These are phyloP conservation scores for Lordiphosa clarofinis DNA, from an alignment of 1,140 invertebrate species.

Conservation along the genomic window DNA sequence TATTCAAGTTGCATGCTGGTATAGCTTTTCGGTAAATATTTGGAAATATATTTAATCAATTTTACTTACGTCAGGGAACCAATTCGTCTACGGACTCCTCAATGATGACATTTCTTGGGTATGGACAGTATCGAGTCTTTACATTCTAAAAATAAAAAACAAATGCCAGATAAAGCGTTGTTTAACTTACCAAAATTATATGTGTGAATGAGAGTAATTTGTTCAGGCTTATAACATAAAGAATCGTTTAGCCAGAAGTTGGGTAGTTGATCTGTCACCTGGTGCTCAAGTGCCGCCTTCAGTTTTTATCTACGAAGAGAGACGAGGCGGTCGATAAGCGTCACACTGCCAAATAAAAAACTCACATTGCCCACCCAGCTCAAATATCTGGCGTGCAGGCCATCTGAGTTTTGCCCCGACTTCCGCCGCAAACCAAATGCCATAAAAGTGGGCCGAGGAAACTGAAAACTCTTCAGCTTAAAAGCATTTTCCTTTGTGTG, in stretches of 20 bases:
- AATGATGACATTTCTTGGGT: slow-evolving; percentile 84
- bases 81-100: slow-evolving; percentile 81
- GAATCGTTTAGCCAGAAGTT: slow-evolving; percentile 11
- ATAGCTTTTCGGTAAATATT: slow-evolving; percentile 54
- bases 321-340: slow-evolving; percentile 29
- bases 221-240: too few species aligned
- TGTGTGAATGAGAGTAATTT: slow-evolving; percentile 43
- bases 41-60: slow-evolving; percentile 66
- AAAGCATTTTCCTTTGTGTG: slow-evolving; percentile 27
- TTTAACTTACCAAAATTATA: slow-evolving; percentile 14
- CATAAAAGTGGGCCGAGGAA: slow-evolving; percentile 48
- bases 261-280: slow-evolving; percentile 59
- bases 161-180: slow-evolving; percentile 16
- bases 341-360: slow-evolving; percentile 10
- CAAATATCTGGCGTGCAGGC: slow-evolving; percentile 18
- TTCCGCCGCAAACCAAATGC: slow-evolving; percentile 33
- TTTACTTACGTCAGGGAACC: slow-evolving; percentile 80
- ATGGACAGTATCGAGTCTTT: slow-evolving; percentile 84
- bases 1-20: slow-evolving; percentile 51
- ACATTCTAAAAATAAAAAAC: slow-evolving; percentile 81
- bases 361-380: slow-evolving; percentile 12
- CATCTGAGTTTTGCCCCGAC: slow-evolving; percentile 23
- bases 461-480: slow-evolving; percentile 36
- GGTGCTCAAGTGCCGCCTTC: slow-evolving; percentile 23
- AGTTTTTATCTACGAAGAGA: slow-evolving; percentile 20